A percentile compares a stretch with the other conserved stretches of the same genome.
These are phyloP conservation scores for Aporophyla nigra DNA, from an alignment of 2,888 invertebrate species.

Conservation along the genomic window DNA sequence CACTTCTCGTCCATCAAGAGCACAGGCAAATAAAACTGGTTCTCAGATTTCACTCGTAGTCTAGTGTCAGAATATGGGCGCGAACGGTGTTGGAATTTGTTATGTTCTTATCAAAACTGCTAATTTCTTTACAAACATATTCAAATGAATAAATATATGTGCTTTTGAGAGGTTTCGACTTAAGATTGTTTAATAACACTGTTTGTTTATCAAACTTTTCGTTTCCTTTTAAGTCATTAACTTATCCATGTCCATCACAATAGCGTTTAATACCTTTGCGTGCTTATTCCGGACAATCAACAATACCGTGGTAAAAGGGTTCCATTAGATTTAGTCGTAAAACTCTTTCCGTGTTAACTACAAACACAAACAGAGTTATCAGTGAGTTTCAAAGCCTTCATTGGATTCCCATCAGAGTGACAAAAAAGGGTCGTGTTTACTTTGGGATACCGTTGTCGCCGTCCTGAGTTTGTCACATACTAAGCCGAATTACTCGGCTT, in stretches of 20 bases:
- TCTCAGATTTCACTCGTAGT: slow-evolving; percentile 76
- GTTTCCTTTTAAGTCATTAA: slow-evolving; percentile 24
- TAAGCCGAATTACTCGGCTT: slow-evolving; percentile 8
- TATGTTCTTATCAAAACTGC: slow-evolving; percentile 23
- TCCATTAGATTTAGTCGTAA: slow-evolving; percentile 71
- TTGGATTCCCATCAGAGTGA: slow-evolving; percentile 52
- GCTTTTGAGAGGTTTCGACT: background rate
- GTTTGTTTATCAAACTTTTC: slow-evolving; percentile 11
- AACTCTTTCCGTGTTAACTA: slow-evolving; percentile 67
- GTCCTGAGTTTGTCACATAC: slow-evolving; percentile 8
- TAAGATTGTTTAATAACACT: background rate
- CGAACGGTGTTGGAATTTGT: slow-evolving; percentile 36
- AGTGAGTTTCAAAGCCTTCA: slow-evolving; percentile 68
- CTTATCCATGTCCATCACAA: slow-evolving; percentile 33
- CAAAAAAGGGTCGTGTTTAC: slow-evolving; percentile 74
- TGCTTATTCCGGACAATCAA: slow-evolving; percentile 50
- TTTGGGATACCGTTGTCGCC: slow-evolving; percentile 57
- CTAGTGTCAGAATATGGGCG: slow-evolving; percentile 70
- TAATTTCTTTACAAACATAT: slow-evolving; percentile 15
- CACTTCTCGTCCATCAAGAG: slow-evolving; percentile 63
- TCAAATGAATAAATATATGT: background rate
- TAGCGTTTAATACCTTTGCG: slow-evolving; percentile 30
- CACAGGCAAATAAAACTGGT: slow-evolving; percentile 73
- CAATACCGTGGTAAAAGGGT: slow-evolving; percentile 60
- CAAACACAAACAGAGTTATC: slow-evolving; percentile 74